Percentiles rank a stretch among this genome's conserved stretches.
Conservation (phyloP, 1,140 invertebrate genomes). For the Leptopilina boulardi region DNA sequence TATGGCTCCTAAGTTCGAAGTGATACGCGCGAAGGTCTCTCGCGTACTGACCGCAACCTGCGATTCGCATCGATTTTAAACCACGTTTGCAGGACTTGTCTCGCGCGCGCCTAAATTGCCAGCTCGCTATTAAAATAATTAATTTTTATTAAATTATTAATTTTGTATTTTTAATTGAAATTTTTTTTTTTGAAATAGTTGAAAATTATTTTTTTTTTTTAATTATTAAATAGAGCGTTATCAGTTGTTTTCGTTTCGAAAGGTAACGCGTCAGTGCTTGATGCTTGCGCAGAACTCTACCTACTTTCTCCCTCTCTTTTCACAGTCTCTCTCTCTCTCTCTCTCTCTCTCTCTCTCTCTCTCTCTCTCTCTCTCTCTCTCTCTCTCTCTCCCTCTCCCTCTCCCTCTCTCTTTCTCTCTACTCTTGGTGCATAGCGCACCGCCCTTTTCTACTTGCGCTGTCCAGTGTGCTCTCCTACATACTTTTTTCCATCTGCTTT, state of each 20-base stretch:
- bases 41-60: constrained; percentile 20
- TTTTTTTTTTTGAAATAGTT: not conserved
- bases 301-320: constrained; percentile 39
- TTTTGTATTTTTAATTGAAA: not conserved
- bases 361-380: no score
- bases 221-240: not conserved
- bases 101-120: constrained; percentile 5
- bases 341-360: no score
- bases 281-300: constrained; percentile 57
- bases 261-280: constrained; percentile 40
- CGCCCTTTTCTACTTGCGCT: constrained; percentile 34
- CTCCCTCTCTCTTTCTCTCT: constrained; percentile 40
- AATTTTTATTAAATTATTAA: no score
- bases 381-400: no score
- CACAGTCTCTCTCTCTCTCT: constrained; percentile 35
- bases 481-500: constrained; percentile 25
- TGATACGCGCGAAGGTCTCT: constrained; percentile 9
- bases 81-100: constrained; percentile 37
- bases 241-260: not conserved
- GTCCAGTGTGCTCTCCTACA: constrained; percentile 33
- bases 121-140: no score
- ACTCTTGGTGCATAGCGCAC: constrained; percentile 43
- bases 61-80: constrained; percentile 29
- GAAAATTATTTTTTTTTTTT: not conserved
- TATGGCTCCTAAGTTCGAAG: not conserved